Conservation (phyloP, 2,113 vertebrate genomes). For the Varanus salvator region DNA sequence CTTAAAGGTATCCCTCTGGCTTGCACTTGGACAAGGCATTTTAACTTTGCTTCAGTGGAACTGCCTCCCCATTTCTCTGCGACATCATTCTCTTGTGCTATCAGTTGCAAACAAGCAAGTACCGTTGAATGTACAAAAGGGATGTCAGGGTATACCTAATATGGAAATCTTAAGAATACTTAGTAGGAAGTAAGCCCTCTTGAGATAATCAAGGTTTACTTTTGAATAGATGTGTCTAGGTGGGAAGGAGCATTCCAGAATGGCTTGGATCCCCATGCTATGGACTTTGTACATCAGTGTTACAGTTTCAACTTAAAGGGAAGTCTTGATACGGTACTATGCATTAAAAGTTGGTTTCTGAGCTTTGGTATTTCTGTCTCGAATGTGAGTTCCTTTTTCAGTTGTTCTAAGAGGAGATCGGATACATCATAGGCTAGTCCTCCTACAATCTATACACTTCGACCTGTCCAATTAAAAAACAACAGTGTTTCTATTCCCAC, state of each 20-base stretch:
- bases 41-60: background rate
- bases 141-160: background rate
- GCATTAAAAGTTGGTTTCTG: conserved; percentile 31
- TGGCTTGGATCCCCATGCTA: background rate
- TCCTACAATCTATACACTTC: background rate
- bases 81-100: background rate
- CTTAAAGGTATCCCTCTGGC: background rate
- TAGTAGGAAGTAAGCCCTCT: background rate
- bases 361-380: conserved; percentile 1
- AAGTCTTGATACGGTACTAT: background rate
- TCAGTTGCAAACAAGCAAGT: background rate
- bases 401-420: conserved; percentile 16
- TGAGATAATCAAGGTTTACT: background rate
- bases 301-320: background rate
- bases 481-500: conserved; percentile 62
- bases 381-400: background rate
- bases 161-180: background rate
- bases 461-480: conserved; percentile 25
- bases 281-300: fast-evolving
- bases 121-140: background rate
- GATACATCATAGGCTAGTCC: background rate
- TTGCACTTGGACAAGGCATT: background rate
- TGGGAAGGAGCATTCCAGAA: background rate
- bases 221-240: background rate
- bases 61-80: background rate